Evolutionary conservation across 2,888 invertebrate species (phyloP), one percentile per base, ranked within the genome.

Genomic region (Campoplex capitator): DNA sequence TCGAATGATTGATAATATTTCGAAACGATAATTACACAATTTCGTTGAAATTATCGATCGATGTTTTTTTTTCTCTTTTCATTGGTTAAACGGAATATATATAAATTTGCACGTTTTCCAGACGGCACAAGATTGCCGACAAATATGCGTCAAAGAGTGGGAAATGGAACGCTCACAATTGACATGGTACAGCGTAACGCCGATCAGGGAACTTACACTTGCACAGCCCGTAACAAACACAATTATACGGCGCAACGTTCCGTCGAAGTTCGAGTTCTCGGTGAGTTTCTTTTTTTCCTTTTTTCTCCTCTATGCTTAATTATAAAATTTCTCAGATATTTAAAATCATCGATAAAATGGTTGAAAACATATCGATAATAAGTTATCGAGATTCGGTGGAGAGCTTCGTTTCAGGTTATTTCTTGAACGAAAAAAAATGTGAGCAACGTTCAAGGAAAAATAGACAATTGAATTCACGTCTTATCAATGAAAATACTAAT

Each of bases 151-250:
- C 96, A 96, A 90, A 93, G 95, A 82, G 95, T 95, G 77, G 94
- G 94, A 67, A 95, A 95, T 90, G 96, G 96, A 42, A 95, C 95
- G 23, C 92, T 96, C 67, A 94, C 94, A 86, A 95, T 96, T 84
- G 94, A 95, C 84, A 95, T 95, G 81, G 95, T 96, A 71, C 95
- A 95, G 89, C 94, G 95, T 58, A 93, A 92, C 56, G 94, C 95
- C 56, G 96, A 96, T 91, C 95, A 95, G 87, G 96, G 96, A 62
- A 94, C 94, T 81, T 96, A 96, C 92, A 95, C 95, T 58, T 96
- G 96, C 92, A 94, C 94, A 1, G 96, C 96, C 2, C 93, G 94
- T 73, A 95, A 95, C 92, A 94, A 95, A 82, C 95, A 95, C 88
- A 95, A 95, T 79, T 92, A 94, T 84, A 93, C 94, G 42, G 94